Evolutionary conservation across 2,113 vertebrate species (phyloP).

Genomic region (Nyctereutes procyonoides): DNA sequence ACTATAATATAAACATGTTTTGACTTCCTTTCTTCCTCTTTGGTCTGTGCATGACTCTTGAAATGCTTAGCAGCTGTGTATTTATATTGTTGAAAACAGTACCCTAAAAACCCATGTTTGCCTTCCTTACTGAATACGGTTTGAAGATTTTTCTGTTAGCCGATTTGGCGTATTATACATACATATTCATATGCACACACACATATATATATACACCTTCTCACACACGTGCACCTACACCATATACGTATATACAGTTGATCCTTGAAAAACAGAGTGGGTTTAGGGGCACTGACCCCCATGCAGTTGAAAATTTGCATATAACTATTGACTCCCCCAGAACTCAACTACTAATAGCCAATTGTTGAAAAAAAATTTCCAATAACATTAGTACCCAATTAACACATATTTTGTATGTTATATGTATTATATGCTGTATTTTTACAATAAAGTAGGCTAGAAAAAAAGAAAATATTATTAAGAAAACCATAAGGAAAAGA

Average conservation of each 20-base stretch:
- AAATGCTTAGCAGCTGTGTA: neutral
- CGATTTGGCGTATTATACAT: neutral
- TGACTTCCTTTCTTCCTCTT: constrained; percentile 23
- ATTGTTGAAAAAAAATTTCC: neutral
- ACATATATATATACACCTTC: neutral
- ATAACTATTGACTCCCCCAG: neutral
- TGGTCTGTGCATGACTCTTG: neutral
- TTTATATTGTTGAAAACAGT: constrained; percentile 47
- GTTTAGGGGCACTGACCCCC: neutral
- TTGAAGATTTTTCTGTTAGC: constrained; percentile 49
- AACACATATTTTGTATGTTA: neutral
- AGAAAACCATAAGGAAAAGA: neutral
- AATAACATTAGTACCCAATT: neutral
- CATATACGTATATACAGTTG: neutral
- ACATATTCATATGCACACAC: neutral
- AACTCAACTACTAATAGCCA: neutral
- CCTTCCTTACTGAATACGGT: constrained; percentile 26
- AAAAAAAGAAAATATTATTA: neutral
- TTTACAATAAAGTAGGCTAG: neutral
- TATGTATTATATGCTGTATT: neutral
- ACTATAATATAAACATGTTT: neutral
- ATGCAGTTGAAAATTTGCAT: neutral
- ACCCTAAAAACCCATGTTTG: constrained; percentile 11
- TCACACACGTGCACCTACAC: neutral
- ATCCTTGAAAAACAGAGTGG: neutral